Percentiles rank a stretch among this genome's conserved stretches.
Conservation (phyloP, 2,113 vertebrate genomes). For the Fulica atra region DNA sequence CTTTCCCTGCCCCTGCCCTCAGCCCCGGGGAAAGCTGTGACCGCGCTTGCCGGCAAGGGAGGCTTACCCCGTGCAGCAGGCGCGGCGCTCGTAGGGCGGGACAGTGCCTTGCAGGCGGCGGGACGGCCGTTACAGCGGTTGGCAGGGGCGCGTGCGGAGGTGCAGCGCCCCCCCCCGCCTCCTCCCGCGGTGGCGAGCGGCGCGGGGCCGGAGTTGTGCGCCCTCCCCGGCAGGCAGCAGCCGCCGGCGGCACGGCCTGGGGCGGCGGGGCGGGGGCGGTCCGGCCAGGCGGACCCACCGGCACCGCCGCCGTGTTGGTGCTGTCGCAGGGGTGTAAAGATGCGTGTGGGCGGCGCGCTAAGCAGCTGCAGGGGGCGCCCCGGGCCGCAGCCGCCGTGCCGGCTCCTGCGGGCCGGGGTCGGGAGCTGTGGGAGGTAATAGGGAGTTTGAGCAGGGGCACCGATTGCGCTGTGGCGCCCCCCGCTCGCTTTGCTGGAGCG, state of each 20-base stretch:
- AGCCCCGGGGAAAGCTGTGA: background rate
- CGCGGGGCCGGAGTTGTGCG: no score
- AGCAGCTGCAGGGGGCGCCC: background rate
- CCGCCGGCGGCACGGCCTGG: no score
- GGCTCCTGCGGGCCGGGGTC: no score
- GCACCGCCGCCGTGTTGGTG: no score
- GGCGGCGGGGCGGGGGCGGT: background rate
- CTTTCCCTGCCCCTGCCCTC: background rate
- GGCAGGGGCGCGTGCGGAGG: no score
- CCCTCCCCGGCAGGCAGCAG: background rate
- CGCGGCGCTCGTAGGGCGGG: background rate
- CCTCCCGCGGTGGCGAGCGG: no score
- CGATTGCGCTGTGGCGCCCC: no score
- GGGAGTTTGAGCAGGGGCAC: no score
- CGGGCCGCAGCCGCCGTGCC: no score
- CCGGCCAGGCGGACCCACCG: background rate
- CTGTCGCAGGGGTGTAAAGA: fast-evolving
- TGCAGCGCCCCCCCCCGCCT: background rate
- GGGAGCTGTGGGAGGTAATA: background rate
- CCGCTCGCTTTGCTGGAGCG: no score
- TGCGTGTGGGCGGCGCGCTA: no score
- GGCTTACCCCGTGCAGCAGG: no score
- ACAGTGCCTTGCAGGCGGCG: background rate
- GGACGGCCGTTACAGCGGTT: background rate
- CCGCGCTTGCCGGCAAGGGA: background rate